Base-by-base conservation (phyloP, 2,888 invertebrate genomes). In the Sminthurinus aureus region DNA sequence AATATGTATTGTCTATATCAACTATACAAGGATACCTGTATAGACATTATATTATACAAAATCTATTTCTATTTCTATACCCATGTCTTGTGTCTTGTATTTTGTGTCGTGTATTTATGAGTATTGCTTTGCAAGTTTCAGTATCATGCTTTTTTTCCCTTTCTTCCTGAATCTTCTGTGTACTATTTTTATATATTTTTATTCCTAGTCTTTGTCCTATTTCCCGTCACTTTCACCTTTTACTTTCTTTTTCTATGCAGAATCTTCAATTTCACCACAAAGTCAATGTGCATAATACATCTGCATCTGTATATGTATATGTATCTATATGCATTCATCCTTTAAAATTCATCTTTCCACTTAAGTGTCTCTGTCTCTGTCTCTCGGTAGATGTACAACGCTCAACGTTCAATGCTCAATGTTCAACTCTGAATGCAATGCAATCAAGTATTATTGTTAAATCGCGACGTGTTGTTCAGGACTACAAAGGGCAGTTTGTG, bases 361-460 rank as follows among this genome's bases (percentile, higher is more conserved):
- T 76, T 76, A 76, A 58, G 58, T 76, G 76, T 52, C 58, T 58
- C 58, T 38, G 6, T 38, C 38, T 38, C 38, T 38, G 3, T 38
- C 6, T 38, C 38, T 38, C 38, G 38, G 38, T 38, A 4, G 1
- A 1, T 38, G 38, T 38, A n/a, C n/a, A n/a, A n/a, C 38, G 1
- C 38, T 38, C 3, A 4, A 1, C 6, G 38, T 38, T 38, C 38
- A 38, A 38, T 38, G 38, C 38, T 38, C 38, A 38, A 38, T 38
- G 38, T 6, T 38, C 38, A 38, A 38, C 6, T 1, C 38, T 38
- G 38, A 38, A 38, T 67, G 22, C 58, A 67, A 76, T 76, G 76
- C 58, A 76, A 76, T 76, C 76, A 76, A 76, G 58, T 58, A 76
- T 76, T 76, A 76, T 76, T 76, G 76, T 76, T 76, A 76, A 76